A percentile compares a stretch with the other conserved stretches of the same genome.
Conservation (phyloP, 2,888 invertebrate species). For the Drosophila borealis region DNA sequence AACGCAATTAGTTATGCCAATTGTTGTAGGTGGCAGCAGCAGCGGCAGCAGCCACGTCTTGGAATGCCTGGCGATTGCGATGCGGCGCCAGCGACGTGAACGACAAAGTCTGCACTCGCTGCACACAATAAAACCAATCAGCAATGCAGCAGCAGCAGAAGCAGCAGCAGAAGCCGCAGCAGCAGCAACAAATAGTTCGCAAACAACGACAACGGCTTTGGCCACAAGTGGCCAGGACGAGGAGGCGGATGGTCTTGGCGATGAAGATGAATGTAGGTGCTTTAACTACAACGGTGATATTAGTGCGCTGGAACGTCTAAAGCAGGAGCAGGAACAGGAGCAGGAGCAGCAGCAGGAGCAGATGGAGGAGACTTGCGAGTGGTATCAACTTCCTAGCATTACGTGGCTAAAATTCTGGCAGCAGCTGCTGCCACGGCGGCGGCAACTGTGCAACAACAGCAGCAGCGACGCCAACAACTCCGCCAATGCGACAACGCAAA, state of each 20-base stretch:
- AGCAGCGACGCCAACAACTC: conserved; percentile 19
- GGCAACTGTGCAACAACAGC: conserved; percentile 36
- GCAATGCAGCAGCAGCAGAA: conserved; percentile 30
- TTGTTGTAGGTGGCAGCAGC: conserved; percentile 60
- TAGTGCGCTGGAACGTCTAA: conserved; percentile 68
- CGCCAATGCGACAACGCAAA: conserved; percentile 50
- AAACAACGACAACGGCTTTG: conserved; percentile 74
- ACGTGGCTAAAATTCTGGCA: conserved; percentile 76
- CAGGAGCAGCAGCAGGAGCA: conserved; percentile 6
- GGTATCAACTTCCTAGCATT: conserved; percentile 69
- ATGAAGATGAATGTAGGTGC: conserved; percentile 81
- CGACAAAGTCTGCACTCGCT: conserved; percentile 66
- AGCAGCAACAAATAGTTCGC: conserved; percentile 59
- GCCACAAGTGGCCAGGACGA: conserved; percentile 50
- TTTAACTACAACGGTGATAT: conserved; percentile 83
- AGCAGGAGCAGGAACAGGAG: conserved; percentile 12
- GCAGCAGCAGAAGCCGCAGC: conserved; percentile 19
- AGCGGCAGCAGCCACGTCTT: conserved; percentile 27
- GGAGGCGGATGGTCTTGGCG: conserved; percentile 40
- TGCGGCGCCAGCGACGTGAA: conserved; percentile 69
- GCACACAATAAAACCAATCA: conserved; percentile 63
- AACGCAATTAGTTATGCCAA: conserved; percentile 81
- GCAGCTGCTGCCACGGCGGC: conserved; percentile 60
- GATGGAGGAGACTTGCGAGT: conserved; percentile 35
- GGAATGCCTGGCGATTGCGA: conserved; percentile 42